A percentile compares a stretch with the other conserved stretches of the same genome.
Evolutionary conservation across 2,113 vertebrate species (phyloP).

Genomic region (Peromyscus polionotus): DNA sequence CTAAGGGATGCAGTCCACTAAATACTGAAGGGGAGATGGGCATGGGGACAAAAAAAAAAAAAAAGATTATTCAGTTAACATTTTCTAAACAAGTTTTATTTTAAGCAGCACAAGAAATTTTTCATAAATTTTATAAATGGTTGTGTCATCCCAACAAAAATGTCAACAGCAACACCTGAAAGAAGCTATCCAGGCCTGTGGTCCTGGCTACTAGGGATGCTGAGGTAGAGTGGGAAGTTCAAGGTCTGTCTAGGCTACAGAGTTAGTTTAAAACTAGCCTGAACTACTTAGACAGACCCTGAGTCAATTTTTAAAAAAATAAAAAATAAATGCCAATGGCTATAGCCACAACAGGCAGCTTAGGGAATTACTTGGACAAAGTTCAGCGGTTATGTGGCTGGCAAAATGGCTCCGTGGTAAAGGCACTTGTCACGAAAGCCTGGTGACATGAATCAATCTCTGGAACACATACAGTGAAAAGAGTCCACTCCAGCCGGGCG

Average conservation of each 20-base stretch:
- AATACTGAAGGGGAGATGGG: background rate
- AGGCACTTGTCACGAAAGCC: background rate
- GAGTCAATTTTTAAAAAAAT: background rate
- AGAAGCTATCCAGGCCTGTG: background rate
- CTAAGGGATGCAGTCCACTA: background rate
- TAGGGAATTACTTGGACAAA: background rate
- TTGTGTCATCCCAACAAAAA: background rate
- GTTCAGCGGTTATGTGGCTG: conserved; percentile 3
- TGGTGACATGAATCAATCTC: background rate
- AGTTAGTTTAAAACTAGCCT: background rate
- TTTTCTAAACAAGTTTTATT: conserved; percentile 19
- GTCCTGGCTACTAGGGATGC: background rate
- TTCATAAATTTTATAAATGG: background rate
- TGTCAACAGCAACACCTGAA: background rate
- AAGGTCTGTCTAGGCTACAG: background rate
- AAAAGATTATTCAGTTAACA: background rate
- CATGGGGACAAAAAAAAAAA: background rate
- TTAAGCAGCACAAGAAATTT: conserved; percentile 15
- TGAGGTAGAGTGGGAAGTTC: background rate
- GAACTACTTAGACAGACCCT: background rate
- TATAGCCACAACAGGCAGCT: background rate
- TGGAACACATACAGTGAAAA: background rate
- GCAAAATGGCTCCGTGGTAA: background rate
- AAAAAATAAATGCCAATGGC: conserved; percentile 17
- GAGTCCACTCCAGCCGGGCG: no score